Conservation (phyloP, 1,140 invertebrate species). For the Brevipalpus yothersi region DNA sequence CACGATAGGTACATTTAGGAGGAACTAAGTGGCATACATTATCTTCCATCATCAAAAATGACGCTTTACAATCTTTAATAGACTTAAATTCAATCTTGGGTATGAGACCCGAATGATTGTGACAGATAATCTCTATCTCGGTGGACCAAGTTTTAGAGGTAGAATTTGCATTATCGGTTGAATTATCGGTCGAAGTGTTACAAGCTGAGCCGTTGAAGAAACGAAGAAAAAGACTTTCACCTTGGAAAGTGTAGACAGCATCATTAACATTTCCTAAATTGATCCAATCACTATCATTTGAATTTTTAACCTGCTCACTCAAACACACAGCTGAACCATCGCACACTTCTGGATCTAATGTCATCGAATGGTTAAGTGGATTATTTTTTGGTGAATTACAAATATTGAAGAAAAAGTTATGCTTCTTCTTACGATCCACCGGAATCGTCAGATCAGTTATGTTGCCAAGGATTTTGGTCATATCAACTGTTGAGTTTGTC, state of each 20-base stretch:
- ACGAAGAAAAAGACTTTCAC: not conserved
- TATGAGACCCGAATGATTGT: constrained; percentile 9
- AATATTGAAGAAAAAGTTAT: not conserved
- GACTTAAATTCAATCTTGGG: constrained; percentile 9
- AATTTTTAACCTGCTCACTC: not conserved
- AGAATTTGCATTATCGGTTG: not conserved
- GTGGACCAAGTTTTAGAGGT: constrained; percentile 5
- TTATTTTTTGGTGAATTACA: not conserved
- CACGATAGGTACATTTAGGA: constrained; percentile 2
- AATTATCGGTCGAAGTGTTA: too few relatives aligned
- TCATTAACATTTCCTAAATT: not conserved
- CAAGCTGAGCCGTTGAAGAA: not conserved
- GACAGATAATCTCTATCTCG: constrained; percentile 14
- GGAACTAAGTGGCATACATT: constrained; percentile 15
- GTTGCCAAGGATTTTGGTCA: not conserved
- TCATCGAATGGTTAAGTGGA: not conserved
- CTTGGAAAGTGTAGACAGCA: not conserved
- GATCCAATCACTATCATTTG: not conserved
- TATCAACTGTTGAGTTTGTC: not conserved
- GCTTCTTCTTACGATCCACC: not conserved
- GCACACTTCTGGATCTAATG: not conserved
- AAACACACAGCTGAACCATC: not conserved
- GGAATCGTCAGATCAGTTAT: not conserved
- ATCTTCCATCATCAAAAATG: constrained; percentile 17
- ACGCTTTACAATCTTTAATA: constrained; percentile 12